phyloP scores from a whole-genome alignment of 2,888 invertebrate species.

The Junonia oenone region DNA sequence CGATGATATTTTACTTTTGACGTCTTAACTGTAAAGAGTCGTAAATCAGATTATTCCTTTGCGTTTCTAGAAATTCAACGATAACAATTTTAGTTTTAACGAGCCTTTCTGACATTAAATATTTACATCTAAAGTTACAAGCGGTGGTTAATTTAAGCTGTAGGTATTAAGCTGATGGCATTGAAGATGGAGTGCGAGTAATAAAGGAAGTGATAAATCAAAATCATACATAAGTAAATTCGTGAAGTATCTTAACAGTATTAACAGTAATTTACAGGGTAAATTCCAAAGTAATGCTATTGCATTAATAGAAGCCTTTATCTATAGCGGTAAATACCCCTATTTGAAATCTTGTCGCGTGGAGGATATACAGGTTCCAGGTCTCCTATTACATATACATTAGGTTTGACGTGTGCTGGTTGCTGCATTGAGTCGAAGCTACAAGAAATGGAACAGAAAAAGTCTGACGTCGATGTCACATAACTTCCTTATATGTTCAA shows the following conservation, averaged over 20 bases:
- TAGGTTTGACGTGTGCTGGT: not conserved
- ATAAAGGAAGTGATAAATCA: no score
- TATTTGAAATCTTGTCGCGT: not conserved
- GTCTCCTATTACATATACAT: not conserved
- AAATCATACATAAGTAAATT: no score
- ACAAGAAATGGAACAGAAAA: not conserved
- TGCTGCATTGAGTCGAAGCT: not conserved
- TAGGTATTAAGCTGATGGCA: not conserved
- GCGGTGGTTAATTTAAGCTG: not conserved
- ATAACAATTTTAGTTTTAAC: not conserved
- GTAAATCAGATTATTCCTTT: conserved; percentile 10
- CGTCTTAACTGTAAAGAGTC: conserved; percentile 12
- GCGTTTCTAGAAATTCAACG: not conserved
- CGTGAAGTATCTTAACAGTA: not conserved
- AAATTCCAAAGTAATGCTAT: not conserved
- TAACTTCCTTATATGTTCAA: no score
- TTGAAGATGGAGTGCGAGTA: no score
- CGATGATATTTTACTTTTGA: conserved; percentile 4
- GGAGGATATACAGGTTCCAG: not conserved
- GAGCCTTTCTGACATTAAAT: not conserved
- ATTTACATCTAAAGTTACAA: not conserved
- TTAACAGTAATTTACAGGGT: not conserved
- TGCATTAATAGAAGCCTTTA: not conserved
- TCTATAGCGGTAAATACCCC: not conserved
- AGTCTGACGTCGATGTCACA: not conserved